Percentiles rank a stretch among this genome's conserved stretches.
Evolutionary conservation across 2,888 invertebrate genomes (phyloP).

Genomic region (Myathropa florea): DNA sequence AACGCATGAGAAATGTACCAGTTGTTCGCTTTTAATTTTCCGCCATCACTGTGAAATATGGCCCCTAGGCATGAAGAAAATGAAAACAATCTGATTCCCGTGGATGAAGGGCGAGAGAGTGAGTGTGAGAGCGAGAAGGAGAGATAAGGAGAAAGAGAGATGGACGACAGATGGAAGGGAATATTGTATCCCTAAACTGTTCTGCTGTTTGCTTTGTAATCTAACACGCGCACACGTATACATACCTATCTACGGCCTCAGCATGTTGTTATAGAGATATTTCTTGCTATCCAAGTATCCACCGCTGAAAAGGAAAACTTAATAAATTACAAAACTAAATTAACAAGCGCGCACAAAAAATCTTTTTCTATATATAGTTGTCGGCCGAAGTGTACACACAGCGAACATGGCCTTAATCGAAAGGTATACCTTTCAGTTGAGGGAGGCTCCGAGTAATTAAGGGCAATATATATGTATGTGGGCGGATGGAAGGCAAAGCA

Average conservation of each 20-base stretch:
- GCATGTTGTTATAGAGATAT: not conserved
- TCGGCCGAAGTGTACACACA: slow-evolving; percentile 2
- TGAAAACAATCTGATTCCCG: slow-evolving; percentile 19
- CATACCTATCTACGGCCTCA: not conserved
- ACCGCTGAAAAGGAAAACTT: slow-evolving; percentile 31
- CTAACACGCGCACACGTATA: slow-evolving; percentile 28
- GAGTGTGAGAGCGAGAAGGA: not conserved
- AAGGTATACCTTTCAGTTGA: slow-evolving; percentile 31
- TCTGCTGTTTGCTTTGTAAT: slow-evolving; percentile 44
- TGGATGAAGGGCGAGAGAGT: not conserved
- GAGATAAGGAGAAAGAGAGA: not conserved
- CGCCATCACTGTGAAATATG: slow-evolving; percentile 55
- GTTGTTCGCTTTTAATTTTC: slow-evolving; percentile 51
- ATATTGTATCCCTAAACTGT: slow-evolving; percentile 38
- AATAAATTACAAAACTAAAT: slow-evolving; percentile 58
- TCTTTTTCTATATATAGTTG: slow-evolving; percentile 38
- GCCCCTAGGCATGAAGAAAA: slow-evolving; percentile 39
- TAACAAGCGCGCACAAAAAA: slow-evolving; percentile 20
- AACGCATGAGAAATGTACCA: slow-evolving; percentile 19
- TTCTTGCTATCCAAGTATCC: not conserved
- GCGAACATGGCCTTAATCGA: slow-evolving; percentile 4
- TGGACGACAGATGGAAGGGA: not conserved
- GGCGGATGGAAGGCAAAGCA: slow-evolving; percentile 12
- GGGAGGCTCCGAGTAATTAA: slow-evolving; percentile 23
- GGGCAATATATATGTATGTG: slow-evolving; percentile 25